A percentile compares a stretch with the other conserved stretches of the same genome.
Conservation (phyloP, 1,140 invertebrate species). For the Danaus plexippus region DNA sequence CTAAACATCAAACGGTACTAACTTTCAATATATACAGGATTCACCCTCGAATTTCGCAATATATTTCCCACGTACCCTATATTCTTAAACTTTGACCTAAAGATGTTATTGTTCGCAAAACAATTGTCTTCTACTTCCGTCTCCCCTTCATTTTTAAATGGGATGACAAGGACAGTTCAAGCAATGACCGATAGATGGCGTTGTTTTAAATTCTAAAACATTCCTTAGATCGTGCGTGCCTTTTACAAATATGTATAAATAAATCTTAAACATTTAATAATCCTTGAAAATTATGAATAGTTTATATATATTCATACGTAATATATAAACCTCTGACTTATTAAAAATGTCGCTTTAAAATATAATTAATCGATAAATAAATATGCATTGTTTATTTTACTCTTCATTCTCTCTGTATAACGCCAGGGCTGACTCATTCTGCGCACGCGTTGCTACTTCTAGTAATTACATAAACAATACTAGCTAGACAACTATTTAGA, state of each 20-base stretch:
- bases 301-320: no score
- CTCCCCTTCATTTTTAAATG: conserved; percentile 23
- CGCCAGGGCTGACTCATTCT: conserved; percentile 17
- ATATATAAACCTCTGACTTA: no score
- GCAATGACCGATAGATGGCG: conserved; percentile 38
- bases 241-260: conserved; percentile 1
- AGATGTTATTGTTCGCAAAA: conserved; percentile 43
- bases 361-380: no score
- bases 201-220: conserved; percentile 8
- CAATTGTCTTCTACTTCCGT: conserved; percentile 45
- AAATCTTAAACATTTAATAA: no score
- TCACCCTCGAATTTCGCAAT: conserved; percentile 40
- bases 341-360: no score
- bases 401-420: no score
- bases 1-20: conserved; percentile 41
- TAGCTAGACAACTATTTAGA: neutral
- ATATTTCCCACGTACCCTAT: conserved; percentile 40
- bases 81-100: conserved; percentile 46
- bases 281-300: no score
- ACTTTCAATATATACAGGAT: conserved; percentile 46
- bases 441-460: conserved; percentile 31
- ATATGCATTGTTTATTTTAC: no score
- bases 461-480: conserved; percentile 27
- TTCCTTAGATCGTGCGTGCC: neutral
- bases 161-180: conserved; percentile 24